Evolutionary conservation across 1,140 invertebrate species (phyloP), one percentile per base, ranked within the genome.

Genomic region (Rhyacophila brunnea): DNA sequence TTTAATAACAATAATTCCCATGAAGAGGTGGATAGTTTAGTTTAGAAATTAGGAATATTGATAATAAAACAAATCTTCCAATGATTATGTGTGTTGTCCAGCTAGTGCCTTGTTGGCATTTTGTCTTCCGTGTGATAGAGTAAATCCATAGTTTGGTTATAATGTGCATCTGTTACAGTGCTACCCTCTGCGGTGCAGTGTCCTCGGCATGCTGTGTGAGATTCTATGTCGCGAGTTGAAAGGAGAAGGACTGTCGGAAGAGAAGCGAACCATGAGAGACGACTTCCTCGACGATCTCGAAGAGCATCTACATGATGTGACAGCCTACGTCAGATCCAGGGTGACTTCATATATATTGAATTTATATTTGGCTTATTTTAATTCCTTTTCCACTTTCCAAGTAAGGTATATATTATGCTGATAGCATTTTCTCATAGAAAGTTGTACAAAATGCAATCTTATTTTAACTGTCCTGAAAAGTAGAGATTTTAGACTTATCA

Each of bases 261-360:
- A 87, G 58, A 74, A 83, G 42, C 83, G 83, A 64, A 73, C 81
- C 19, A 77, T 81, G 40, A 79, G 90, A 1, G 85, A 92, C 67
- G 82, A 88, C 64, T 87, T 90, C 56, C 75, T 93, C 1, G 84
- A 89, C 54, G 78, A 82, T 62, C 72, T 94, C 2, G 79, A 89
- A 68, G 86, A 91, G n/a, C 92, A 95, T 70, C 83, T 94, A 42
- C 83, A 88, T 62, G 93, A 96, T 72, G 67, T 83, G 1, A 87
- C 92, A 66, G 88, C 91, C 2, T 92, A 90, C 69, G 92, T 94
- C 1, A 79, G 93, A 50, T 87, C 89, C 40, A 90, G 88, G 74
- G 83, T 81, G 65, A 56, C 42, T 60, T 11, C 10, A 15, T 48
- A 46, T 46, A 43, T 9, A 43, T 43, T 43, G 7, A 43, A 14